Evolutionary conservation across 2,888 invertebrate species (phyloP).

Genomic region (Anorthoa munda): DNA sequence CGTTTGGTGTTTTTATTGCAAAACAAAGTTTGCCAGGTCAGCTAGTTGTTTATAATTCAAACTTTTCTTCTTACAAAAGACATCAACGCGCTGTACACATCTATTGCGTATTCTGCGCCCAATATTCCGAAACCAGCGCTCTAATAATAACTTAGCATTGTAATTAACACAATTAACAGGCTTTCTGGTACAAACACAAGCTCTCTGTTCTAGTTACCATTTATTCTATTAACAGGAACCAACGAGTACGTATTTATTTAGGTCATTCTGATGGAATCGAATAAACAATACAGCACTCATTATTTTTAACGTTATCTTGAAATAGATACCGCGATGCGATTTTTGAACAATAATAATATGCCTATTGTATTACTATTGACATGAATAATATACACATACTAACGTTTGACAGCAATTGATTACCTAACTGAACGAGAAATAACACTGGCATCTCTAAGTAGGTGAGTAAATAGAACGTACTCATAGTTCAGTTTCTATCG

Average conservation of each 20-base stretch:
- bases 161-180: slow-evolving; percentile 75
- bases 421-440: slow-evolving; percentile 57
- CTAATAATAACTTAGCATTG: slow-evolving; percentile 71
- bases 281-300: slow-evolving; percentile 43
- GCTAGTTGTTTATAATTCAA: neutral
- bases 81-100: slow-evolving; percentile 60
- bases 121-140: slow-evolving; percentile 58
- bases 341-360: slow-evolving; percentile 47
- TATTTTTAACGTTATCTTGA: slow-evolving; percentile 52
- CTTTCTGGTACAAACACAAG: slow-evolving; percentile 63
- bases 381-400: slow-evolving; percentile 55
- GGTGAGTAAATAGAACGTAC: slow-evolving; percentile 65
- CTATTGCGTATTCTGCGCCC: slow-evolving; percentile 27
- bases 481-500: slow-evolving; percentile 68
- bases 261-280: slow-evolving; percentile 53
- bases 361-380: slow-evolving; percentile 57
- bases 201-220: slow-evolving; percentile 67
- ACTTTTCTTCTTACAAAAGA: slow-evolving; percentile 59
- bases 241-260: slow-evolving; percentile 57
- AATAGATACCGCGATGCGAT: slow-evolving; percentile 39
- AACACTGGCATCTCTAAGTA: slow-evolving; percentile 50
- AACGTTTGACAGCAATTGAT: slow-evolving; percentile 66
- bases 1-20: no score
- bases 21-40: no score
- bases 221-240: slow-evolving; percentile 59